Evolutionary conservation across 2,113 vertebrate genomes (phyloP).

Genomic region (Lepidothrix coronata): DNA sequence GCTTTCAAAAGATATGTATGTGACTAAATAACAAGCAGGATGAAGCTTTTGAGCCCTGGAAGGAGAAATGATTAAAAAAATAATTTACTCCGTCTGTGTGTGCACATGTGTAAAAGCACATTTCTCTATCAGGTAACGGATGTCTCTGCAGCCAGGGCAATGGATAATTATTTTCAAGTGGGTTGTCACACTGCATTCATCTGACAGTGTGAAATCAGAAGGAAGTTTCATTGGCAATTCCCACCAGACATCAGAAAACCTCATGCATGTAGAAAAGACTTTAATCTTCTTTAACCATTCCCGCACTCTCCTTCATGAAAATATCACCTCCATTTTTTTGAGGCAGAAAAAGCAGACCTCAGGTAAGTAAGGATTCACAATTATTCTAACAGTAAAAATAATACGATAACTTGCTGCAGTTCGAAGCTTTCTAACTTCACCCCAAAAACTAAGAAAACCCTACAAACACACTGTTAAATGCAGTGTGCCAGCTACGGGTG

Average conservation of each 20-base stretch:
- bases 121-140: slow-evolving; percentile 43
- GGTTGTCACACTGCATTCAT: slow-evolving; percentile 59
- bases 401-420: background rate
- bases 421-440: background rate
- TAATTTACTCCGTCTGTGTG: background rate
- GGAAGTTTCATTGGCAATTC: slow-evolving; percentile 64
- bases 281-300: slow-evolving; percentile 54
- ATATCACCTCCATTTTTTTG: background rate
- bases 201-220: slow-evolving; percentile 49
- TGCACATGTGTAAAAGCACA: slow-evolving; percentile 22
- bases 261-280: slow-evolving; percentile 47
- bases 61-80: background rate
- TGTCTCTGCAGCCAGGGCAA: slow-evolving; percentile 29
- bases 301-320: background rate
- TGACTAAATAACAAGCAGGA: background rate
- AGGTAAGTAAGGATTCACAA: background rate
- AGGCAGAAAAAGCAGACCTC: background rate
- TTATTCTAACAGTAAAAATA: slow-evolving; percentile 3
- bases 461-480: background rate
- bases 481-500: background rate
- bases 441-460: background rate
- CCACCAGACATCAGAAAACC: slow-evolving; percentile 47
- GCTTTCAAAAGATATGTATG: background rate
- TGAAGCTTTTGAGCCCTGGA: background rate
- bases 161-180: slow-evolving; percentile 68